Evolutionary conservation across 1,140 invertebrate species (phyloP).

Genomic region (Cardiocondyla obscurior): DNA sequence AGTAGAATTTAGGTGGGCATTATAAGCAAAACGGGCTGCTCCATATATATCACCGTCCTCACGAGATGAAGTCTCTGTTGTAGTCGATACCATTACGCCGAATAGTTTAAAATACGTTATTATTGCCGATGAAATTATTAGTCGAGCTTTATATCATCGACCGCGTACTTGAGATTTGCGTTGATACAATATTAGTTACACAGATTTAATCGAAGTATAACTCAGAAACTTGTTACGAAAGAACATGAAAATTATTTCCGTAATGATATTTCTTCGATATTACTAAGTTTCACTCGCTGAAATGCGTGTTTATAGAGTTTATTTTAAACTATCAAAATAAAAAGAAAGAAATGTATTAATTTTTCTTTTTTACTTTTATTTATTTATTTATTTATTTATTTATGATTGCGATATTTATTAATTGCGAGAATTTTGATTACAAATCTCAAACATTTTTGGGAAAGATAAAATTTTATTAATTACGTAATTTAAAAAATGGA

Average conservation of each 20-base stretch:
- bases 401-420: no score
- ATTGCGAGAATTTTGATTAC: background rate
- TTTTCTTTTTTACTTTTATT: background rate
- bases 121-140: slow-evolving; percentile 41
- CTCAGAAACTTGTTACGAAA: background rate
- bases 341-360: background rate
- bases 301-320: background rate
- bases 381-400: no score
- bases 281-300: background rate
- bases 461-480: background rate
- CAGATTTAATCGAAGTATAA: background rate
- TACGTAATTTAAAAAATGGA: background rate
- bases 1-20: background rate
- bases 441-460: background rate
- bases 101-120: slow-evolving; percentile 45
- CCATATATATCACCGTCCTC: slow-evolving; percentile 2
- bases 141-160: slow-evolving; percentile 33
- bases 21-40: background rate
- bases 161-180: background rate
- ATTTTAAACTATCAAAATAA: background rate
- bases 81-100: slow-evolving; percentile 9
- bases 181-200: background rate
- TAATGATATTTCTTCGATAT: background rate
- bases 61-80: background rate
- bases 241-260: background rate